A percentile compares a stretch with the other conserved stretches of the same genome.
These are phyloP conservation scores for Sinopyrophorus schimmeli DNA, from an alignment of 2,888 invertebrate genomes.

Conservation along the genomic window DNA sequence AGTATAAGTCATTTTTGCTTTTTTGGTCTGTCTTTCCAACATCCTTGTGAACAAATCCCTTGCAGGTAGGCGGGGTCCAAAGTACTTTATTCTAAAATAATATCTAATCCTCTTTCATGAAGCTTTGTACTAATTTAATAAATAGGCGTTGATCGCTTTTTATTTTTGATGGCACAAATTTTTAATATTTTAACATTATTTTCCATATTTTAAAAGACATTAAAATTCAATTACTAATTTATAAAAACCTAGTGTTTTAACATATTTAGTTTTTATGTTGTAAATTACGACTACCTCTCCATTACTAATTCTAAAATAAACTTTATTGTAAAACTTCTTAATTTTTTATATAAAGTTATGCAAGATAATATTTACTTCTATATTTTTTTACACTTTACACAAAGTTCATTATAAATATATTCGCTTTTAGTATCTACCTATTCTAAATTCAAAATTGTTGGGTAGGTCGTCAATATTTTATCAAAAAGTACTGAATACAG, in stretches of 20 bases:
- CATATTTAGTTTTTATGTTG: too few species aligned
- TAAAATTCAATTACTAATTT: too few species aligned
- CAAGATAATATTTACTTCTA: conserved; percentile 30
- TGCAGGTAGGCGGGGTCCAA: conserved; percentile 50
- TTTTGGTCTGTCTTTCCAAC: conserved; percentile 52
- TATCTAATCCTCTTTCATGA: too few species aligned
- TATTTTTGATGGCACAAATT: too few species aligned
- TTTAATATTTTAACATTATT: too few species aligned
- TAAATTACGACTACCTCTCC: too few species aligned
- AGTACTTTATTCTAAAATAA: too few species aligned
- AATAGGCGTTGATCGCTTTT: too few species aligned
- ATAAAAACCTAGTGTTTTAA: too few species aligned
- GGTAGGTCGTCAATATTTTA: conserved; percentile 26
- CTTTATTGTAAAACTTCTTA: conserved; percentile 9
- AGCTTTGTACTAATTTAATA: too few species aligned
- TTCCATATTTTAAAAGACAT: too few species aligned
- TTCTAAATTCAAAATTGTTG: conserved; percentile 13
- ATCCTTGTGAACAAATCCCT: conserved; percentile 36
- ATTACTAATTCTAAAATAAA: too few species aligned
- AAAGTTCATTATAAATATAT: conserved; percentile 23
- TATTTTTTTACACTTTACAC: conserved; percentile 31
- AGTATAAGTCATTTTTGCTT: conserved; percentile 49
- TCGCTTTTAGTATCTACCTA: conserved; percentile 17
- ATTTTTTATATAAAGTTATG: conserved; percentile 25
- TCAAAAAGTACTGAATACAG: conserved; percentile 50